Base-by-base conservation (phyloP, 2,113 vertebrate species). In the Tenrec ecaudatus region DNA sequence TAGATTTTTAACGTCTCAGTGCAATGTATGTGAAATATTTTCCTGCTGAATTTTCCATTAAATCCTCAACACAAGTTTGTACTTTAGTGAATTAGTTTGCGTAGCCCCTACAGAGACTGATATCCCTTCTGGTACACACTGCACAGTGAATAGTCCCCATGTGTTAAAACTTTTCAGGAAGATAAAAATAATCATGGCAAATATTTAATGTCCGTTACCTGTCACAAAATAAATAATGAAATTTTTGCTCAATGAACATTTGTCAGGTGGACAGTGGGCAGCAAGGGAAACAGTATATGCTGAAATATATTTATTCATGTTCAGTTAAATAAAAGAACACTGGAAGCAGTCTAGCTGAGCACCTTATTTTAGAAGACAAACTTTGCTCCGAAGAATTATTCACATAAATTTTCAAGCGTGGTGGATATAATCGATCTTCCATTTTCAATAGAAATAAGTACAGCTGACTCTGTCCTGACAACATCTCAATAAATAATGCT, bases 281-380 rank as follows among this genome's bases (percentile, higher is more conserved):
- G 81, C 64, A 93, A 95, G n/a, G 93, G 88, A 95, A 85, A 95
- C n/a, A 12, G 68, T 53, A 75, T 62, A 40, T 60, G 38, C 82
- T 85, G 89, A 92, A 96, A 86, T 57, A 90, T 47, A 79, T 82
- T 97, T 92, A 95, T 87, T 97, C 40, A 89, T 96, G 86, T 89
- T 92, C 85, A 96, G 88, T 95, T 96, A 97, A 96, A 97, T 92
- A 40, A 94, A 97, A 95, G 11, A 95, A 97, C 96, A 92, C 36
- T 88, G 92, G 8, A 2, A 80, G 47, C 7, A 93, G 53, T 93
- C 47, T 92, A 82, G 36, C 91, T 64, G 29, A 92, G 89, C 38
- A 92, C 16, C 91, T 22, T 90, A 93, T 91, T 94, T 97, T 83
- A 95, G 84, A 96, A 94, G 60, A 64, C 89, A 89, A 92, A 68